Evolutionary conservation across 2,888 invertebrate species (phyloP).

Genomic region (Apodemia zela): DNA sequence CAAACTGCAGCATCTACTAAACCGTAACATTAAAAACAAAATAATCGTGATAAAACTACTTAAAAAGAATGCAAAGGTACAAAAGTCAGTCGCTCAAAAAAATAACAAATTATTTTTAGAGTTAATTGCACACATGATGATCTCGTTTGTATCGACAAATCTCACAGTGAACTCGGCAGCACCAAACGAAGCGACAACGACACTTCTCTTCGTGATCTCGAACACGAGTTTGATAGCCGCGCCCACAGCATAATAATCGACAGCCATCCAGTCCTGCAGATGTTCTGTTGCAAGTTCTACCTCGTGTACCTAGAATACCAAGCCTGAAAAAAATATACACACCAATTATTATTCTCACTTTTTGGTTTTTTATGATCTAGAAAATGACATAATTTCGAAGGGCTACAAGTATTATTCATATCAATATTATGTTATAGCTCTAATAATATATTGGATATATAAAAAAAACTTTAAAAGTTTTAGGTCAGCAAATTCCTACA

Average conservation of each 20-base stretch:
- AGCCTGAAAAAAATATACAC: slow-evolving; percentile 70
- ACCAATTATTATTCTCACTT: too few species aligned
- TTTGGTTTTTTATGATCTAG: too few species aligned
- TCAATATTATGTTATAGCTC: too few species aligned
- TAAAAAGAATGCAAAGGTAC: background rate
- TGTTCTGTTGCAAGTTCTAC: slow-evolving; percentile 90
- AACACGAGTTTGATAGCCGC: slow-evolving; percentile 92
- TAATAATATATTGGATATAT: too few species aligned
- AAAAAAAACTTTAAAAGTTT: too few species aligned
- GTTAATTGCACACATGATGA: slow-evolving; percentile 92
- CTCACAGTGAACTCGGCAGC: slow-evolving; percentile 93
- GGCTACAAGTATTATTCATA: too few species aligned
- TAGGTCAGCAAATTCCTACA: too few species aligned
- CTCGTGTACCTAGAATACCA: slow-evolving; percentile 90
- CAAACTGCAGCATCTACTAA: too few species aligned
- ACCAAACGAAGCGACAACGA: slow-evolving; percentile 94
- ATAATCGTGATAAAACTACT: too few species aligned
- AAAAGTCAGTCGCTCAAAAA: slow-evolving; percentile 10
- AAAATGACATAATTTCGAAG: too few species aligned
- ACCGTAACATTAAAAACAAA: too few species aligned
- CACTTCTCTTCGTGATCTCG: slow-evolving; percentile 92
- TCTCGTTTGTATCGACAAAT: slow-evolving; percentile 89
- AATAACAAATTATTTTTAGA: background rate
- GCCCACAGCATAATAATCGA: slow-evolving; percentile 91
- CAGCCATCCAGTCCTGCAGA: slow-evolving; percentile 93